Evolutionary conservation across 92 coral and sea anemone species (phyloP).

Genomic region (Muricea muricata): DNA sequence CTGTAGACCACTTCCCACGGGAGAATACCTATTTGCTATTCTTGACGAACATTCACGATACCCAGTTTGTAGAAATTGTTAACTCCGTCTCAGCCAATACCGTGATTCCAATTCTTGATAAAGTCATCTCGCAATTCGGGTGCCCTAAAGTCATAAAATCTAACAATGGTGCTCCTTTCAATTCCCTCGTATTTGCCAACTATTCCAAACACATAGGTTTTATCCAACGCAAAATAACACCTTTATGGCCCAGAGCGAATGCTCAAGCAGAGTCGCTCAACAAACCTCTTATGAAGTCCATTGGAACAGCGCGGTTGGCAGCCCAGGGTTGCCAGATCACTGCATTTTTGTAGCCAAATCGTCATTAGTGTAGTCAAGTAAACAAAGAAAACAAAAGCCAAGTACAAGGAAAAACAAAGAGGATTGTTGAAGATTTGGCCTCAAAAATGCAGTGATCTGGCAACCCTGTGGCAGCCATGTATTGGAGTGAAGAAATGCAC

Average conservation of each 20-base stretch:
- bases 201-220: conserved; percentile 2
- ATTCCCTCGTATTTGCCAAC: not conserved
- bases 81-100: conserved; percentile 25
- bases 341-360: no score
- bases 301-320: conserved; percentile 37
- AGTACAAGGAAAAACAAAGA: no score
- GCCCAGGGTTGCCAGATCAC: no score
- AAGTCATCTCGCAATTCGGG: conserved; percentile 43
- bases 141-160: conserved; percentile 33
- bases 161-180: conserved; percentile 40
- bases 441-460: no score
- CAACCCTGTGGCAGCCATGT: not conserved
- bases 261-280: conserved; percentile 50
- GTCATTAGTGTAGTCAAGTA: no score
- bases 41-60: conserved; percentile 31
- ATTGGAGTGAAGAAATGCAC: conserved; percentile 30
- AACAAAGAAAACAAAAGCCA: no score
- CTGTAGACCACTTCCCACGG: not conserved
- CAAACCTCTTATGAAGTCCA: conserved; percentile 48
- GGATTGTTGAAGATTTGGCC: no score
- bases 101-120: not conserved
- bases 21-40: not conserved
- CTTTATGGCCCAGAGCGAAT: conserved; percentile 42
- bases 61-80: conserved; percentile 27
- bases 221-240: conserved; percentile 30